Base-by-base conservation (phyloP, 2,113 vertebrate species). In the Thalassoma bifasciatum region DNA sequence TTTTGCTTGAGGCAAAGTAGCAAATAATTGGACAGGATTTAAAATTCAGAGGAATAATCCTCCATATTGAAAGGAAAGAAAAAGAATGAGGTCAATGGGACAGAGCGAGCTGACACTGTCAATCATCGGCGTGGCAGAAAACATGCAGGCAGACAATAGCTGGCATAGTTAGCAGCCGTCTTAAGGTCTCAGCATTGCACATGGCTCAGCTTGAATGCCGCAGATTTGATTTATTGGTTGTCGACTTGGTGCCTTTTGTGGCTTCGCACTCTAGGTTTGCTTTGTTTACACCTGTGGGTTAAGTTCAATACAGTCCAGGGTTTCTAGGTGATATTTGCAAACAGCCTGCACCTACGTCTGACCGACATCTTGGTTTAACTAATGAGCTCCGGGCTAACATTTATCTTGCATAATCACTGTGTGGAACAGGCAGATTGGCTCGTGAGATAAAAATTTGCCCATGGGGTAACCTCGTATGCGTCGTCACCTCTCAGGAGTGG, bases 101-200 rank as follows among this genome's bases (percentile, higher is more conserved):
- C 84, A 87, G 71, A 84, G 76, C 74, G 85, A 86, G 85, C 86
- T 89, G 86, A 90, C 87, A 65, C 84, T 90, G 91, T 93, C 92
- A 91, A 72, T 94, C 92, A 86, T 85, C 92, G 80, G 81, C 60
- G 75, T 75, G 65, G 82, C 83, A 88, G 88, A 89, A 89, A 91
- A 91, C 78, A 90, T 76, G 81, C 79, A 82, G 75, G 59, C 76
- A 84, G 84, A 91, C 88, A 92, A 91, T 91, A 60, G 91, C 81
- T 89, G 86, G 89, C 90, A 92, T 92, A 91, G 90, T 92, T 92
- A 85, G 76, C 78, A 79, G 83, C 63, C 50, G 76, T 88, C 89
- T 91, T 85, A 83, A 84, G 84, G 75, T 82, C 85, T 71, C 81
- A 37, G 69, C 81, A 73, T 82, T 84, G 82, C 86, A 38, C 64